These are phyloP conservation scores for Carettochelys insculpta DNA, from an alignment of 2,113 vertebrate species.

Conservation along the genomic window DNA sequence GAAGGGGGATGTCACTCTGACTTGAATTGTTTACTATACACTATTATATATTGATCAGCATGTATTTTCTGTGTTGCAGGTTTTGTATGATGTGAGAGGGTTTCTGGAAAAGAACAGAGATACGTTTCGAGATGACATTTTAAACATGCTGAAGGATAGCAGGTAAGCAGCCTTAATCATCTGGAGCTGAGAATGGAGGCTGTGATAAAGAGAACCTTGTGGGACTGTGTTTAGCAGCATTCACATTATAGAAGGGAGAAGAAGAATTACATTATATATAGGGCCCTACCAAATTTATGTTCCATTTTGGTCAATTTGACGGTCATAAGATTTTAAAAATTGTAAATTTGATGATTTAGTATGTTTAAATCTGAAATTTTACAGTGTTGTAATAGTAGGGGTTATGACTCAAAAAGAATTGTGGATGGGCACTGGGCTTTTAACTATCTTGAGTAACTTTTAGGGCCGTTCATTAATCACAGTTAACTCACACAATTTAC, in stretches of 20 bases:
- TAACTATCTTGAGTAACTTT: neutral
- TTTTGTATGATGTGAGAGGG: constrained; percentile 87
- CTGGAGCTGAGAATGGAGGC: neutral
- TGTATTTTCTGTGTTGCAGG: constrained; percentile 69
- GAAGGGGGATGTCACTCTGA: neutral
- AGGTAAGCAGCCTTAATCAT: constrained; percentile 70
- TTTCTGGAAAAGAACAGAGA: constrained; percentile 94
- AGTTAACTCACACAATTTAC: too few relatives aligned
- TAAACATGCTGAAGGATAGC: constrained; percentile 93
- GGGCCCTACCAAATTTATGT: too few relatives aligned
- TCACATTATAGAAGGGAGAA: neutral
- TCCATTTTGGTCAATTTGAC: too few relatives aligned
- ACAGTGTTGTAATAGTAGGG: too few relatives aligned
- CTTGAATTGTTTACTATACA: neutral
- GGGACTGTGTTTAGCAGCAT: neutral
- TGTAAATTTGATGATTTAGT: too few relatives aligned
- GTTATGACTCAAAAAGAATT: too few relatives aligned
- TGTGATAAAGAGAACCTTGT: neutral
- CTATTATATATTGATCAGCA: neutral
- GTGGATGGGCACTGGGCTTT: neutral
- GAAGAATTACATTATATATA: neutral
- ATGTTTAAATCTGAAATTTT: too few relatives aligned
- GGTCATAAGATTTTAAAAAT: too few relatives aligned
- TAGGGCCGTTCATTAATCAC: too few relatives aligned
- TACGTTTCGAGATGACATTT: constrained; percentile 92